These are phyloP conservation scores for Disparrhopalites patrizii DNA, from an alignment of 2,888 invertebrate genomes.

Conservation along the genomic window DNA sequence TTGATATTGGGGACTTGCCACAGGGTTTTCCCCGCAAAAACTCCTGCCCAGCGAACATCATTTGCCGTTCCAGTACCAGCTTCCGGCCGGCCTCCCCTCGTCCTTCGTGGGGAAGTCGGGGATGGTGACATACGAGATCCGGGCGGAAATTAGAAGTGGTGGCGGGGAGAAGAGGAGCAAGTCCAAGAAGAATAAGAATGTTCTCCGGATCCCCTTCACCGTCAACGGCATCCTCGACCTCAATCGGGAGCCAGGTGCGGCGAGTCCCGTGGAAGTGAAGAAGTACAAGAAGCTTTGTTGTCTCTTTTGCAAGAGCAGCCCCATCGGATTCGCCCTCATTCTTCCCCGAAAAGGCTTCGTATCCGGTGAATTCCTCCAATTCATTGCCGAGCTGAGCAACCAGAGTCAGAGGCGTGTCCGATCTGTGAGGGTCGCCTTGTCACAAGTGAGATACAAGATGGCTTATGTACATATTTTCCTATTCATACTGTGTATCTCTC, in stretches of 20 bases:
- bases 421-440: background rate
- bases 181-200: constrained; percentile 80
- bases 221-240: constrained; percentile 76
- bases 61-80: constrained; percentile 72
- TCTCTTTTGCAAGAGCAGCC: constrained; percentile 58
- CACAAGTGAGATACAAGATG: constrained; percentile 19
- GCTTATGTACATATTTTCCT: background rate
- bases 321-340: constrained; percentile 19
- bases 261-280: constrained; percentile 65
- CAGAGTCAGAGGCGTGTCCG: constrained; percentile 18
- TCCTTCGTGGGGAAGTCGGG: constrained; percentile 74
- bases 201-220: constrained; percentile 74
- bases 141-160: constrained; percentile 71
- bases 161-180: too few species aligned
- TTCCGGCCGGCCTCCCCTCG: constrained; percentile 70
- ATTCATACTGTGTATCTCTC: too few species aligned
- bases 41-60: constrained; percentile 66
- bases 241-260: constrained; percentile 67
- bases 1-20: too few species aligned
- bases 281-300: constrained; percentile 74
- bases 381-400: constrained; percentile 22
- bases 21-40: constrained; percentile 58
- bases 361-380: constrained; percentile 17
- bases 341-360: constrained; percentile 26
- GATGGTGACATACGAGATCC: constrained; percentile 71